phyloP scores from a whole-genome alignment of 2,113 vertebrate species.

The Rhodinocichla rosea region DNA sequence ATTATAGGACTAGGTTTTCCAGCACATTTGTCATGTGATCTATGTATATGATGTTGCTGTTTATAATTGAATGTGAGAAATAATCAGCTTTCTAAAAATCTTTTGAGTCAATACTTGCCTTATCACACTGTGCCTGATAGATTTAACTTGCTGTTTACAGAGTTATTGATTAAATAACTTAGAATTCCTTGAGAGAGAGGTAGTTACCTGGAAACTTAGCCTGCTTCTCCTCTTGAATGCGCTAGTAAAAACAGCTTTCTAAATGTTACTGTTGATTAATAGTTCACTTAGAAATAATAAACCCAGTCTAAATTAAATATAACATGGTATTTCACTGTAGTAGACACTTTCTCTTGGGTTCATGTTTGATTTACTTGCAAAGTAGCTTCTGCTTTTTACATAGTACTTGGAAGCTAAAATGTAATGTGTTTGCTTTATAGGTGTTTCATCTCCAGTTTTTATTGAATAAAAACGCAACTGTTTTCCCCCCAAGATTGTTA shows the following conservation, averaged over 20 bases:
- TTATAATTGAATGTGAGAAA: slow-evolving; percentile 39
- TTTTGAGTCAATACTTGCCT: not conserved
- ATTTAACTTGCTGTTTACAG: slow-evolving; percentile 45
- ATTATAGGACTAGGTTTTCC: slow-evolving; percentile 25
- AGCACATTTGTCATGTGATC: not conserved
- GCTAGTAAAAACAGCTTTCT: not conserved
- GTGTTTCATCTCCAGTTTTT: not conserved
- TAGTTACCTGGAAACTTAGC: slow-evolving; percentile 7
- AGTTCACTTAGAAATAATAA: slow-evolving; percentile 12
- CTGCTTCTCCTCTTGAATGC: not conserved
- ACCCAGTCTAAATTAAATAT: not conserved
- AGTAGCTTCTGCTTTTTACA: not conserved
- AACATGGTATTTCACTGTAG: not conserved
- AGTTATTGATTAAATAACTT: slow-evolving; percentile 48
- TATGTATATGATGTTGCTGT: not conserved
- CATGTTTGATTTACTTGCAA: not conserved
- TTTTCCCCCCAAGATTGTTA: not conserved
- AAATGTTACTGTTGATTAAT: slow-evolving; percentile 6
- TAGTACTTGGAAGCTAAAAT: not conserved
- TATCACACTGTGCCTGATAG: not conserved
- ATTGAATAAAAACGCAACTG: not conserved
- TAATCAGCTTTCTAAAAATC: slow-evolving; percentile 30
- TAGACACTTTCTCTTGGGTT: not conserved
- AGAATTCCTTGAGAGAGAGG: not conserved
- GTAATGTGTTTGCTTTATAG: not conserved